Conservation (phyloP, 2,888 invertebrate genomes). For the Steinernema hermaphroditum region DNA sequence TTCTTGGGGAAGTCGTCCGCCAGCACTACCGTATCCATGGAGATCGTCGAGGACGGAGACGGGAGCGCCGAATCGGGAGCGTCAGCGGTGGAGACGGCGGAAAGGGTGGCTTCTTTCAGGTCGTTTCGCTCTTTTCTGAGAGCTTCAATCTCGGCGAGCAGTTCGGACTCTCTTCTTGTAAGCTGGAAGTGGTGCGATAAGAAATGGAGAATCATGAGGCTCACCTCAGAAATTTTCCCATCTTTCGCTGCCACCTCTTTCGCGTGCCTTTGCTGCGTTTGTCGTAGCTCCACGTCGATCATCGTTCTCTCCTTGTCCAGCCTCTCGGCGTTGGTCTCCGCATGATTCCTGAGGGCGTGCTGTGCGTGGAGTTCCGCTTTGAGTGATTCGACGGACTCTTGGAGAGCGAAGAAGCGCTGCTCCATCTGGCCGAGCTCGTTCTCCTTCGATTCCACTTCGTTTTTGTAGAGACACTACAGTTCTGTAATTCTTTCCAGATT, state of each 20-base stretch:
- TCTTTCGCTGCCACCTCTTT: slow-evolving; percentile 34
- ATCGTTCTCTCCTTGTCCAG: slow-evolving; percentile 95
- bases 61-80: slow-evolving; percentile 4
- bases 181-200: not conserved
- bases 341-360: not conserved
- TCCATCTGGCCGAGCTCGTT: not conserved
- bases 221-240: not conserved
- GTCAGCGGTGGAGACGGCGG: not conserved
- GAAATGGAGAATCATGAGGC: not conserved
- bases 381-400: not conserved
- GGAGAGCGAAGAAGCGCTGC: not conserved
- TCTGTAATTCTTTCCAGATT: not conserved
- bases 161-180: not conserved
- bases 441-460: not conserved
- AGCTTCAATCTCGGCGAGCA: not conserved
- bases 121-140: not conserved
- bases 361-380: not conserved
- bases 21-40: not conserved
- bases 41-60: slow-evolving; percentile 12
- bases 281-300: slow-evolving; percentile 68
- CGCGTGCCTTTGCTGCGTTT: slow-evolving; percentile 48
- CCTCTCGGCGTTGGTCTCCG: slow-evolving; percentile 37
- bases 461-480: slow-evolving; percentile 4
- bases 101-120: not conserved
- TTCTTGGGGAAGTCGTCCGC: not conserved